Base-by-base conservation (phyloP, 2,797 vertebrate species). In the Moxostoma hubbsi region DNA sequence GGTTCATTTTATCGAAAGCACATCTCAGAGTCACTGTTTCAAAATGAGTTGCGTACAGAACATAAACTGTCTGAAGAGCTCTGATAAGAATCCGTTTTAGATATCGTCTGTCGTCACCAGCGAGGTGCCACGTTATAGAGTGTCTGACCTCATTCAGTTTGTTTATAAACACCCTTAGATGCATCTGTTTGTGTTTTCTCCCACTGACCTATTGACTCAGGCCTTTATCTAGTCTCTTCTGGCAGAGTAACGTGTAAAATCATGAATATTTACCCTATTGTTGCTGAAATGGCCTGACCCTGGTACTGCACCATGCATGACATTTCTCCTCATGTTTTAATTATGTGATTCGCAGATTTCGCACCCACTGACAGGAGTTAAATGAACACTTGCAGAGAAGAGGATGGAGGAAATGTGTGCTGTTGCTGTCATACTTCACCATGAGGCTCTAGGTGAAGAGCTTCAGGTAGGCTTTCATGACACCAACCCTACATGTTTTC, bases 131-230 rank as follows among this genome's bases (percentile, higher is more conserved):
- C 11, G 6, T 73, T 36, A 65, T 73, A 73, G 68, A 0, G 13
- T 67, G 78, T 62, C 75, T 83, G 79, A 83, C 81, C 86, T 83
- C 74, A 76, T 36, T 24, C 55, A 55, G 79, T 83, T 84, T 75
- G 66, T 83, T 84, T 82, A 63, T 77, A 78, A 83, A 76, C 80
- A 78, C 65, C 71, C 65, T 11, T 54, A 55, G 24, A 63, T 10
- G 47, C 51, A 24, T 71, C 58, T 12, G 43, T 57, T 51, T 55
- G 73, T 72, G 75, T 67, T 73, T 75, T 68, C 72, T 54, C 62
- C 11, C 47, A 7, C 15, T 81, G 71, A 86, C 77, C 73, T 70
- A 49, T 59, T 78, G 74, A 71, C 81, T 55, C 12, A 8, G 24
- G 24, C 18, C 62, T 46, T 53, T n/a, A n/a, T n/a, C 11, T 55